Conservation (phyloP, 2,888 invertebrate species). For the Xylocampa areola region DNA sequence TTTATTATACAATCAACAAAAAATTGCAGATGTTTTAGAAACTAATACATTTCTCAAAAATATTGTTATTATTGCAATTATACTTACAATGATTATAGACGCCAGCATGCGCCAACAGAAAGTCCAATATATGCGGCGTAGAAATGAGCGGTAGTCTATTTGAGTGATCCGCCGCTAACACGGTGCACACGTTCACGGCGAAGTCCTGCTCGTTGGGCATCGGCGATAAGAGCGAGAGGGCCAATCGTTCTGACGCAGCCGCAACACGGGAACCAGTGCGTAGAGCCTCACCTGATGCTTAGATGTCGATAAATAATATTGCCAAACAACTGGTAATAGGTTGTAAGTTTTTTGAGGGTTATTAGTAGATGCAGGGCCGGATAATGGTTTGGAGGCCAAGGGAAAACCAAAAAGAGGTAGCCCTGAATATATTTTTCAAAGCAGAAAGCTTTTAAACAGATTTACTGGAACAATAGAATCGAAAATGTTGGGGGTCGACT, state of each 20-base stretch:
- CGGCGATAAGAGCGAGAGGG: constrained; percentile 97
- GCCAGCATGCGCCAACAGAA: constrained; percentile 97
- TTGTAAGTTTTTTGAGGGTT: background rate
- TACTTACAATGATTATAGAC: constrained; percentile 96
- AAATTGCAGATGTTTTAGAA: no score
- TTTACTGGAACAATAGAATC: no score
- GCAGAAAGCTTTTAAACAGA: no score
- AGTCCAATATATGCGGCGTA: constrained; percentile 96
- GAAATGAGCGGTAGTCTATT: constrained; percentile 96
- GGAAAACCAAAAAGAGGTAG: no score
- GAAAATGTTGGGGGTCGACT: no score
- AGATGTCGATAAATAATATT: constrained; percentile 53
- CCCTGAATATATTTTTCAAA: no score
- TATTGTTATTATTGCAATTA: background rate
- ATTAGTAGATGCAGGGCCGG: no score
- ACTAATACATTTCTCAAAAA: no score
- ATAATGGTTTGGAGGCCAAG: no score
- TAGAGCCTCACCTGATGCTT: constrained; percentile 83
- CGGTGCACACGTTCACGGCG: constrained; percentile 98
- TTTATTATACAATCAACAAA: no score
- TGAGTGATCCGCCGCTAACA: constrained; percentile 98
- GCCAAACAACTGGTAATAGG: constrained; percentile 39
- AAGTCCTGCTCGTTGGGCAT: constrained; percentile 99
- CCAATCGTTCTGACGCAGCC: constrained; percentile 93
- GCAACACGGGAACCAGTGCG: constrained; percentile 74